phyloP scores from a whole-genome alignment of 2,797 vertebrate genomes.

The Helarctos malayanus region DNA sequence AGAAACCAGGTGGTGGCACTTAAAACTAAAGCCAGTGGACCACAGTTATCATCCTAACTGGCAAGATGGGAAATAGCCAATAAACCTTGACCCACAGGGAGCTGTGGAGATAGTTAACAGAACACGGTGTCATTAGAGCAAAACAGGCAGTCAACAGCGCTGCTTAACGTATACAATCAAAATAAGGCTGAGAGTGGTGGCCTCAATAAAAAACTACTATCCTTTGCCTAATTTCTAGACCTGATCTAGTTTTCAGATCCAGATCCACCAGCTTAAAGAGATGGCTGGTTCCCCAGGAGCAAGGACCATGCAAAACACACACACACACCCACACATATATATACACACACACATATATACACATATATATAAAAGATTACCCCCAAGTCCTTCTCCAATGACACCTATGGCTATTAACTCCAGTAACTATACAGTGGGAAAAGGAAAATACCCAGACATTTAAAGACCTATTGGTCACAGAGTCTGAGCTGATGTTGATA shows the following conservation, averaged over 20 bases:
- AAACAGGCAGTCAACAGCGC: not conserved
- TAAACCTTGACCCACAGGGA: not conserved
- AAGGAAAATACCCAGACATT: slow-evolving; percentile 18
- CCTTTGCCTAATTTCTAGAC: not conserved
- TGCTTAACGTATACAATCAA: slow-evolving; percentile 41
- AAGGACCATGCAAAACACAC: not conserved
- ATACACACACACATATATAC: not conserved
- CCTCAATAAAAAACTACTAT: slow-evolving; percentile 6
- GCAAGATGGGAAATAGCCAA: not conserved
- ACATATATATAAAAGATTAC: not conserved
- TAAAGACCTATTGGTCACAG: not conserved
- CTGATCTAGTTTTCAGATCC: slow-evolving; percentile 17
- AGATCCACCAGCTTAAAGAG: not conserved
- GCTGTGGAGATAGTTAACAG: not conserved
- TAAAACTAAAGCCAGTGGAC: slow-evolving; percentile 3
- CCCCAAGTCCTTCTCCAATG: not conserved
- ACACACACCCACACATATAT: no score
- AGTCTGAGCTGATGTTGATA: not conserved
- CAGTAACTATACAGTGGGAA: not conserved
- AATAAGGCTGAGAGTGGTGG: not conserved
- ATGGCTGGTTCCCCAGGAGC: not conserved
- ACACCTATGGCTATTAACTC: not conserved
- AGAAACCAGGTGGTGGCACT: not conserved
- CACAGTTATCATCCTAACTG: not conserved
- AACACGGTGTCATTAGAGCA: not conserved